Evolutionary conservation across 2,888 invertebrate species (phyloP).

Genomic region (Teleiodes luculella): DNA sequence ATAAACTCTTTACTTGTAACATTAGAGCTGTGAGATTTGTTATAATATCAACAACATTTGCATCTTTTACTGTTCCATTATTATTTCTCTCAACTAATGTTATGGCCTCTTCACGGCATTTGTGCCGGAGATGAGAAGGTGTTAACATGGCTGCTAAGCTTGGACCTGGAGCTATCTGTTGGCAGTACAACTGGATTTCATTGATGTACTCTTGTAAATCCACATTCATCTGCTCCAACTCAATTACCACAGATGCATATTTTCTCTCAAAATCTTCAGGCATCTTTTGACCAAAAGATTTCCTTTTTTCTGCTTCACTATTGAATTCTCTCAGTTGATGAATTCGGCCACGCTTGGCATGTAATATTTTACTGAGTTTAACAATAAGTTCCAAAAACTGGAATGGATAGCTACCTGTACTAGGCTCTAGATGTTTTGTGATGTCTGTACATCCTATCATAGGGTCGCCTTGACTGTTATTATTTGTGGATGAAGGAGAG

Average conservation of each 20-base stretch:
- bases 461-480: slow-evolving; percentile 82
- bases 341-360: slow-evolving; percentile 89
- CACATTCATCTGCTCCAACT: slow-evolving; percentile 93
- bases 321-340: slow-evolving; percentile 91
- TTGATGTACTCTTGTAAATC: slow-evolving; percentile 92
- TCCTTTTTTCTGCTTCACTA: slow-evolving; percentile 91
- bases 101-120: slow-evolving; percentile 90
- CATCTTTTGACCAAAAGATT: slow-evolving; percentile 87
- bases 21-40: slow-evolving; percentile 93
- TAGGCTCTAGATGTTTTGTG: slow-evolving; percentile 64
- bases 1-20: slow-evolving; percentile 88
- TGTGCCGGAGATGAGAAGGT: slow-evolving; percentile 91
- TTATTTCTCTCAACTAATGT: slow-evolving; percentile 87
- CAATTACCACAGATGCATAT: slow-evolving; percentile 92
- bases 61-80: slow-evolving; percentile 78
- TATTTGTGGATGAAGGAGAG: slow-evolving; percentile 48
- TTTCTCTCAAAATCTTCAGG: slow-evolving; percentile 93
- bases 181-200: slow-evolving; percentile 90
- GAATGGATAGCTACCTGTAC: slow-evolving; percentile 89
- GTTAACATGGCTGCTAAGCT: slow-evolving; percentile 92
- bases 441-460: slow-evolving; percentile 79
- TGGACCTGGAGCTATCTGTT: slow-evolving; percentile 92
- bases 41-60: slow-evolving; percentile 86
- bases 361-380: slow-evolving; percentile 90
- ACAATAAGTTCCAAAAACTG: slow-evolving; percentile 92